These are phyloP conservation scores for Crocuta crocuta DNA, from an alignment of 2,113 vertebrate species.

Conservation along the genomic window DNA sequence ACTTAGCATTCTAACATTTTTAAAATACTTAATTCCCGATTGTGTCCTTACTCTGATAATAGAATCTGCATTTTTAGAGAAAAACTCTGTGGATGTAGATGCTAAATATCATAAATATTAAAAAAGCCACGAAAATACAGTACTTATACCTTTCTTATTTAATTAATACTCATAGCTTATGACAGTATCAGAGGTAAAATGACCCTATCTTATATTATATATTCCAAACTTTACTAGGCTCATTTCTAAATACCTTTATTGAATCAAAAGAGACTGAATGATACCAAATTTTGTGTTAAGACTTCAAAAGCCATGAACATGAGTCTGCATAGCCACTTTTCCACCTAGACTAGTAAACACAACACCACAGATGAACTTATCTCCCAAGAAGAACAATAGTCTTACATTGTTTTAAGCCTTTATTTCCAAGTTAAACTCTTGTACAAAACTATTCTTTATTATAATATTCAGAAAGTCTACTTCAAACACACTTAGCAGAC, in stretches of 20 bases:
- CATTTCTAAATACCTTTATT: neutral
- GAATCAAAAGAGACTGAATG: neutral
- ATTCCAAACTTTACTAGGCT: neutral
- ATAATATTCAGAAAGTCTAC: neutral
- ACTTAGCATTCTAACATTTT: neutral
- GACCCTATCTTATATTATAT: neutral
- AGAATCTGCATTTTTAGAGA: neutral
- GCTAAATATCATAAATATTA: neutral
- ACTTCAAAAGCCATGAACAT: neutral
- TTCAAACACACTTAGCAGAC: neutral
- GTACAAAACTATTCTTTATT: neutral
- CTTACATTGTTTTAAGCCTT: neutral
- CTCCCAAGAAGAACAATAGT: neutral
- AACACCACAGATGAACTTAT: neutral
- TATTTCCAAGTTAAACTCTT: constrained; percentile 13
- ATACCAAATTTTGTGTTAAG: neutral
- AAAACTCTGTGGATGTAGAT: neutral
- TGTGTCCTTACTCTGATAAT: neutral
- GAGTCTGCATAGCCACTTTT: neutral
- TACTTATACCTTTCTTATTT: neutral
- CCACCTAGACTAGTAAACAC: neutral
- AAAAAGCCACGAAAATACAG: neutral
- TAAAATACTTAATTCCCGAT: neutral
- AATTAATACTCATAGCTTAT: neutral
- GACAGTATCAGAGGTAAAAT: neutral